Base-by-base conservation (phyloP, 2,888 invertebrate genomes). In the Fissipunctia ypsillon region DNA sequence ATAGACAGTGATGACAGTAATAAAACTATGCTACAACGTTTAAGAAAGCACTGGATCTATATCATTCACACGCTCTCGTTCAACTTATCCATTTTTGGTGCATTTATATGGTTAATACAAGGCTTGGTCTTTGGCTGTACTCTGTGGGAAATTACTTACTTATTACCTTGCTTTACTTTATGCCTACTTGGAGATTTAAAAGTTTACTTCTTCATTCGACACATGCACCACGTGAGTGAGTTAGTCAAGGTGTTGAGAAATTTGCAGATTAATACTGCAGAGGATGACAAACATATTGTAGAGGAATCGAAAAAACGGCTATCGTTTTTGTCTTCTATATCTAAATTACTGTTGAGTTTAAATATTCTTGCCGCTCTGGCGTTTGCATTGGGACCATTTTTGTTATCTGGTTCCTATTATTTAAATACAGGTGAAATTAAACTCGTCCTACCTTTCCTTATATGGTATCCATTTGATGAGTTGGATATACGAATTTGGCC, bases 381-480 rank as follows among this genome's bases (percentile, higher is more conserved):
- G 9, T 93, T 92, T 82, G 84, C 76, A 9, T 16, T 86, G 10
- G 88, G 88, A 0, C 91, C 93, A 1, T 54, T 91, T 22, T 9
- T 87, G 14, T 65, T 90, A 12, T 84, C 83, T 57, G 79, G 72
- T 48, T 76, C 84, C 19, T 70, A 81, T 45, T 94, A 93, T 77
- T 83, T 76, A 10, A 74, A 76, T 25, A 87, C 89, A 1, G 90
- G 89, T 5, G 78, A 90, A 80, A 41, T 93, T 3, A 80, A 85
- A 61, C 80, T 92, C 14, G 76, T 84, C 45, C 71, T 90, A 25
- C 94, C 93, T 0, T 94, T 90, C 77, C 12, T 88, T 9, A 25
- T 90, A 25, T 87, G 86, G 77, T 94, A 92, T 88, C 93, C 93
- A 6, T 93, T 93, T 76, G 88, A 94, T 83, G 81, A 76, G 22